These are phyloP conservation scores for Pandemis heparana DNA, from an alignment of 2,888 invertebrate genomes.

Conservation along the genomic window DNA sequence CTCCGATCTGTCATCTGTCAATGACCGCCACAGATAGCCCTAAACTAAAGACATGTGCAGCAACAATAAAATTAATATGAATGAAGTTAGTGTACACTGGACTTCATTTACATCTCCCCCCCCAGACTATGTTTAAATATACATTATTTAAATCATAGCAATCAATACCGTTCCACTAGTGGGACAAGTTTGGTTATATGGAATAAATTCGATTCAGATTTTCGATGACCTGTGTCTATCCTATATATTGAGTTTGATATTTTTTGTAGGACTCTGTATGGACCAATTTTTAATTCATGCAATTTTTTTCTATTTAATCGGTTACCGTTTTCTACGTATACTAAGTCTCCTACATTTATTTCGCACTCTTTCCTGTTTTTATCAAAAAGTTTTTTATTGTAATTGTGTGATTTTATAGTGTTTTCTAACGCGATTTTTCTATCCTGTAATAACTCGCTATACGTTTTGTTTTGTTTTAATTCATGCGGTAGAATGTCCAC, in stretches of 20 bases:
- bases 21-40: no score
- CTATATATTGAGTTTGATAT: background rate
- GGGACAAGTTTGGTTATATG: background rate
- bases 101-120: no score
- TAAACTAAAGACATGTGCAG: no score
- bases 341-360: background rate
- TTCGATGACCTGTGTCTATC: background rate
- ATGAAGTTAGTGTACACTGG: no score
- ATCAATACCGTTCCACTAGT: no score
- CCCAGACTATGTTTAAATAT: no score
- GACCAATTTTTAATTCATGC: background rate
- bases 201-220: background rate
- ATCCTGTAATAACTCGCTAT: background rate
- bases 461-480: constrained; percentile 1
- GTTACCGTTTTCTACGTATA: background rate
- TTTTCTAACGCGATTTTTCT: constrained; percentile 14
- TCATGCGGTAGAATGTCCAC: constrained; percentile 46
- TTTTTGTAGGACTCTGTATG: background rate
- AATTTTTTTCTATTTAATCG: background rate
- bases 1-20: no score
- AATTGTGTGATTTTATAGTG: background rate
- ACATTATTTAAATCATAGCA: no score
- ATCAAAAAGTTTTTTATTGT: background rate
- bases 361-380: background rate
- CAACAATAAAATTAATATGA: no score